Base-by-base conservation (phyloP, 2,113 vertebrate genomes). In the Prunella himalayana region DNA sequence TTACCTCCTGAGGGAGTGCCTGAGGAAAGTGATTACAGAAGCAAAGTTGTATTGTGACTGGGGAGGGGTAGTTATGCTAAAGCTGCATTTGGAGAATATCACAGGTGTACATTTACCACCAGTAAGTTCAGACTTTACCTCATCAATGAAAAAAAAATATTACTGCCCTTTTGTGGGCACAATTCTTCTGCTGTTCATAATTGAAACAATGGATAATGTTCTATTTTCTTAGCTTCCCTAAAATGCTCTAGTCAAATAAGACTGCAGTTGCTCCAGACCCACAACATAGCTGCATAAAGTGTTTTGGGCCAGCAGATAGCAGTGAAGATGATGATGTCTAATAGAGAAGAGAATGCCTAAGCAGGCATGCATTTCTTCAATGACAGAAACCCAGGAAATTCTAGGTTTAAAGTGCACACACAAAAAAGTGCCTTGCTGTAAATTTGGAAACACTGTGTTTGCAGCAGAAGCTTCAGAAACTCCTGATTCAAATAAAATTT, bases 171-270 rank as follows among this genome's bases (percentile, higher is more conserved):
- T 70, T 27, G 13, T 51, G 14, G 9, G 15, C 7, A 4, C 1
- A 42, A 13, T 63, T 88, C 24, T 69, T 37, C 10, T 45, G 9
- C 27, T 79, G 19, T 60, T 64, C 28, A 20, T 65, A 35, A 68
- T 7, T 71, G 7, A 11, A 72, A 21, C 0, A 1, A 69, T 9
- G 8, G 39, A 31, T 13, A 73, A 47, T 7, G 7, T 3, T 75
- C 20, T 86, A 7, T 68, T 79, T 87, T 17, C 27, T 87, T 56
- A 47, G 7, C 2, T 86, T 49, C 8, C 21, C 20, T 53, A 17
- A 41, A 56, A 57, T 27, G 3, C 6, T 59, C 5, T 19, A 23
- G 16, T 37, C 15, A 68, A 63, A 28, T 45, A 27, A 64, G 49
- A n/a, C 10, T 7, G 3, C 16, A 20, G 9, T 4, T 79, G 3